Conservation (phyloP, 2,113 vertebrate genomes). For the Oryctolagus cuniculus region DNA sequence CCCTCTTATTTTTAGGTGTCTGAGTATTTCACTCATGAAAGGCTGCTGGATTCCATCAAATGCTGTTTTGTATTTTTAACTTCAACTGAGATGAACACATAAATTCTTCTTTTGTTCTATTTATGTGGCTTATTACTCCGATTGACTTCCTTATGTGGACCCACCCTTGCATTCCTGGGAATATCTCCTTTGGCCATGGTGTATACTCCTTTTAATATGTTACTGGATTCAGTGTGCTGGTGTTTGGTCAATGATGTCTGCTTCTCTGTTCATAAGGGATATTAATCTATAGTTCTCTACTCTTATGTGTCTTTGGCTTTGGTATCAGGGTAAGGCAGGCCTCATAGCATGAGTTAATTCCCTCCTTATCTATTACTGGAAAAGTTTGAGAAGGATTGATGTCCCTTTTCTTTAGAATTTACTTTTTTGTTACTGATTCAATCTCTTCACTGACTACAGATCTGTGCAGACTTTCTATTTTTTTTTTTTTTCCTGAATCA, state of each 20-base stretch:
- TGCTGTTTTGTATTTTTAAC: background rate
- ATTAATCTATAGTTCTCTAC: background rate
- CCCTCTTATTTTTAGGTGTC: background rate
- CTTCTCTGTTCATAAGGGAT: background rate
- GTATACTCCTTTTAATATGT: conserved; percentile 17
- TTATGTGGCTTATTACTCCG: background rate
- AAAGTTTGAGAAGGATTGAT: background rate
- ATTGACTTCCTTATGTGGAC: conserved; percentile 16
- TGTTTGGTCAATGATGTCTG: background rate
- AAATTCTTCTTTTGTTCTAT: background rate
- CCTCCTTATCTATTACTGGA: background rate
- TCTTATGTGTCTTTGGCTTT: background rate
- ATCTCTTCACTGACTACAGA: background rate
- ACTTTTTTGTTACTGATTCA: conserved; percentile 15
- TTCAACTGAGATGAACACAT: background rate
- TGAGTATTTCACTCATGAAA: conserved; percentile 14
- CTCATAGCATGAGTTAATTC: background rate
- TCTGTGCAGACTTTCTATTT: conserved; percentile 16
- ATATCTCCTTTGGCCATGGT: conserved; percentile 1
- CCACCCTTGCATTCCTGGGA: background rate
- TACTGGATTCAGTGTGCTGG: conserved; percentile 17
- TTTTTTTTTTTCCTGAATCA: background rate
- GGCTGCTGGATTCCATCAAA: background rate
- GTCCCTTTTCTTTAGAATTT: conserved; percentile 13
- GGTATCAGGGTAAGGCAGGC: background rate